Percentiles rank a stretch among this genome's conserved stretches.
Evolutionary conservation across 2,888 invertebrate genomes (phyloP).

Genomic region (Agrotis clavis): DNA sequence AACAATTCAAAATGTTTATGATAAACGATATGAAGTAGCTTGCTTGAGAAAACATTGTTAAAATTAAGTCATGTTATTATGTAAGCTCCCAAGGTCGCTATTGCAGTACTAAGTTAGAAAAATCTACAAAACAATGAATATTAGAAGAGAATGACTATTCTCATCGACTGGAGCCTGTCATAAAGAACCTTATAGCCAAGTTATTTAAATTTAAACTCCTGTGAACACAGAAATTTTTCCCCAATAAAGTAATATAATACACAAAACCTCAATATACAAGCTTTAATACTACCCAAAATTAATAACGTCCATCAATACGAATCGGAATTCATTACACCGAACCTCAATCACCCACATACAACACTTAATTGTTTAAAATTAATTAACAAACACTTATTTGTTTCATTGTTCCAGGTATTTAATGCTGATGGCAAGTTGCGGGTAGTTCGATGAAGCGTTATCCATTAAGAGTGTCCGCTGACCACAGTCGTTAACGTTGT

Average conservation of each 20-base stretch:
- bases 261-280: neutral
- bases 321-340: slow-evolving; percentile 16
- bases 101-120: too few relatives aligned
- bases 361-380: slow-evolving; percentile 44
- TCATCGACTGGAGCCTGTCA: too few relatives aligned
- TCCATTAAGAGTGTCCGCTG: slow-evolving; percentile 56
- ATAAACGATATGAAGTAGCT: neutral
- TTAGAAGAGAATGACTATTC: too few relatives aligned
- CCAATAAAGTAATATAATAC: neutral
- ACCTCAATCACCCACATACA: slow-evolving; percentile 19
- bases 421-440: slow-evolving; percentile 50
- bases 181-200: too few relatives aligned
- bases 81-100: too few relatives aligned
- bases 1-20: too few relatives aligned
- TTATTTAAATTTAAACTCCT: too few relatives aligned
- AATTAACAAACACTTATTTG: slow-evolving; percentile 55
- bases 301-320: slow-evolving; percentile 10
- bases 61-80: too few relatives aligned
- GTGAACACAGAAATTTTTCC: neutral
- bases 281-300: neutral
- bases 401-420: slow-evolving; percentile 60
- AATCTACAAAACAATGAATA: too few relatives aligned
- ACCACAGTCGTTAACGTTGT: slow-evolving; percentile 53
- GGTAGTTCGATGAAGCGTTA: slow-evolving; percentile 59
- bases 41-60: neutral